These are phyloP conservation scores for Catamblyrhynchus diadema DNA, from an alignment of 2,797 vertebrate genomes.

Conservation along the genomic window DNA sequence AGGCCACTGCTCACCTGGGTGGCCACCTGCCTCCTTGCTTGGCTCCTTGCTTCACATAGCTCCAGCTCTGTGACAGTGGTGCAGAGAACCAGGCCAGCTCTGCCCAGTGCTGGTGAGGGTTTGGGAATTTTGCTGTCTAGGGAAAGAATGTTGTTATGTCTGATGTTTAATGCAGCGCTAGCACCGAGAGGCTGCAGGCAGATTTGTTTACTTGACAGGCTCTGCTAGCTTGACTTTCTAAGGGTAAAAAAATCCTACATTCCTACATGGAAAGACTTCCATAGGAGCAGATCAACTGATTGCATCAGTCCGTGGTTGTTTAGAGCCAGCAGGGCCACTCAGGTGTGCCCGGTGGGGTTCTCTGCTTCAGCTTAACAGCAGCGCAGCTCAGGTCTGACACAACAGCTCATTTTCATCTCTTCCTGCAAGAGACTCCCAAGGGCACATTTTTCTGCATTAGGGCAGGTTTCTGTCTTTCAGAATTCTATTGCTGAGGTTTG, in stretches of 20 bases:
- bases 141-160: constrained; percentile 60
- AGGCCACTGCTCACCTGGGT: background rate
- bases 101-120: background rate
- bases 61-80: accelerated
- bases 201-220: constrained; percentile 40
- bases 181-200: constrained; percentile 6
- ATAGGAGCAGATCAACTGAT: accelerated
- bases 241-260: background rate
- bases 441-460: accelerated
- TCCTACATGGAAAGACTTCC: background rate
- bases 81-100: background rate
- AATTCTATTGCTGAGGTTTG: background rate
- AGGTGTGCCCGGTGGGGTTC: background rate
- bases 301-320: accelerated
- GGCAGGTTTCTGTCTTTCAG: background rate
- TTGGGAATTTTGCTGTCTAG: background rate
- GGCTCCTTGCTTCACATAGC: background rate
- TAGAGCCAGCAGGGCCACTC: background rate
- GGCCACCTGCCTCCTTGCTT: accelerated
- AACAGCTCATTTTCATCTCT: accelerated
- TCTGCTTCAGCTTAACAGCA: background rate
- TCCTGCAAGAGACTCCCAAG: background rate
- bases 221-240: constrained; percentile 27
- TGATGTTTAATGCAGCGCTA: constrained; percentile 23
- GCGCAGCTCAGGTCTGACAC: background rate